A percentile compares a stretch with the other conserved stretches of the same genome.
Conservation (phyloP, 2,888 invertebrate genomes). For the Acrobasis suavella region DNA sequence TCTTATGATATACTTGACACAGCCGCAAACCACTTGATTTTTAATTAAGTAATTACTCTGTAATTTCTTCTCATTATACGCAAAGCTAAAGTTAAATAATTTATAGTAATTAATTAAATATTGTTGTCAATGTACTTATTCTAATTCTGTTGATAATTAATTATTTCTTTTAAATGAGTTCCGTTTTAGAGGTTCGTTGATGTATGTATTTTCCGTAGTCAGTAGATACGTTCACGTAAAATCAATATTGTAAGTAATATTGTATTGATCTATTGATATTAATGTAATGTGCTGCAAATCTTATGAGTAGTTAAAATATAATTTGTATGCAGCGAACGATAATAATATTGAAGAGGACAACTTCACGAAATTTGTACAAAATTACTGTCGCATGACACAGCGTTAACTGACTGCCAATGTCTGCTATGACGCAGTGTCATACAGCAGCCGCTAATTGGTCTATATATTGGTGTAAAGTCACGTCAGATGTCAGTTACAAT, state of each 20-base stretch:
- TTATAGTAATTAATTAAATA: constrained; percentile 20
- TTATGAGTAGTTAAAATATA: constrained; percentile 52
- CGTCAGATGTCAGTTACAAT: too few relatives aligned
- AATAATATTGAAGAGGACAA: too few relatives aligned
- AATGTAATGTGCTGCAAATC: constrained; percentile 47
- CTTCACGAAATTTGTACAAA: too few relatives aligned
- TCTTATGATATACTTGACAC: too few relatives aligned
- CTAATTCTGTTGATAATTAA: constrained; percentile 36
- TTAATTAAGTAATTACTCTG: background rate
- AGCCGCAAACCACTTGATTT: background rate
- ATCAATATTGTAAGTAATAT: constrained; percentile 7
- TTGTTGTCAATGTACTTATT: constrained; percentile 36
- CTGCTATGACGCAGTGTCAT: too few relatives aligned
- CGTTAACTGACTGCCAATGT: too few relatives aligned
- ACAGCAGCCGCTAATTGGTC: too few relatives aligned
- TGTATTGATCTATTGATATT: constrained; percentile 18
- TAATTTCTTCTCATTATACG: constrained; percentile 6
- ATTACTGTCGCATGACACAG: too few relatives aligned
- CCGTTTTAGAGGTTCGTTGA: constrained; percentile 14
- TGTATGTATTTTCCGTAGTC: constrained; percentile 16
- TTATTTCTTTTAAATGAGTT: constrained; percentile 26
- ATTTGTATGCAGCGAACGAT: constrained; percentile 28
- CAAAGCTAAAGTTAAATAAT: background rate
- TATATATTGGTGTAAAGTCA: too few relatives aligned
- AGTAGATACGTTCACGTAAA: constrained; percentile 15